Base-by-base conservation (phyloP, 2,113 vertebrate genomes). In the Phycodurus eques region DNA sequence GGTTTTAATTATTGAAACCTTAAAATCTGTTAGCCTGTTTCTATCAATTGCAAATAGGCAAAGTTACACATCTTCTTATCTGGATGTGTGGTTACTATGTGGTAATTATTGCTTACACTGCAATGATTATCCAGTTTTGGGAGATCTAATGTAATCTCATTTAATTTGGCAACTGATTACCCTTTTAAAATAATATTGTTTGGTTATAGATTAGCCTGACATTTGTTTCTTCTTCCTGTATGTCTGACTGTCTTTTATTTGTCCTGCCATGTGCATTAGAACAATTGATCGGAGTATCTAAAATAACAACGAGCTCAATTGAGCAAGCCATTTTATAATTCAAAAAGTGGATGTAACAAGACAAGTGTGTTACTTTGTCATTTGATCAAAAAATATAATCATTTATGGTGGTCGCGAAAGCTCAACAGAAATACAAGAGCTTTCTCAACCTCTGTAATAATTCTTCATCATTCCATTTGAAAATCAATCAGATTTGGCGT, bases 41-140 rank as follows among this genome's bases (percentile, higher is more conserved):
- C 87, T 68, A 78, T 86, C 88, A 89, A 90, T 83, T 83, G 73
- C 83, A 77, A 80, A 86, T 80, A 85, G 69, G 79, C 87, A 85
- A 75, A 86, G 81, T 86, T 33, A 74, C 75, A 72, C 68, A 73
- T 85, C 87, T 87, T 87, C 86, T 89, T 87, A 87, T 86, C 71
- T 75, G 73, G 74, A 82, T 88, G 73, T 73, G 67, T 89, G 86
- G 88, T 87, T 89, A 85, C 90, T 80, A 80, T 72, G 79, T 70
- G 81, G 72, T 86, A 90, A 90, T 90, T 83, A 90, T 78, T 67
- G 85, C 76, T 91, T 90, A 85, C 90, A 87, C 84, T 87, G 77
- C 75, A 69, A 80, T 87, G 84, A 88, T 90, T 91, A 91, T 89
- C 80, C 87, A 87, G 86, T 84, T 90, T 88, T 89, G 85, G 82